phyloP scores from a whole-genome alignment of 1,140 invertebrate species.

The Nasonia longicornis region DNA sequence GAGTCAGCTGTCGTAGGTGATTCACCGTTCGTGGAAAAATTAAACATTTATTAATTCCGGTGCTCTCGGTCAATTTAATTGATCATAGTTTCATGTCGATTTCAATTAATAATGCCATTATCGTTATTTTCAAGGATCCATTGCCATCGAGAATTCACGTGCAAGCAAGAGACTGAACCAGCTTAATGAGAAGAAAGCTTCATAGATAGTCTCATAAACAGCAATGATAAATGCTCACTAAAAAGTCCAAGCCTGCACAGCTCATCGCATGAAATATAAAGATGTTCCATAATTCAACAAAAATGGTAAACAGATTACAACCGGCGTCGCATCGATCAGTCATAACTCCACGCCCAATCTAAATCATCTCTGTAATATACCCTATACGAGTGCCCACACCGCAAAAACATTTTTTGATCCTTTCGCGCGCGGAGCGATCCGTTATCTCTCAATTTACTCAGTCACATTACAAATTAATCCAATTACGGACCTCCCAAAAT shows the following conservation, averaged over 20 bases:
- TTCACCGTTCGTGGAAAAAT: background rate
- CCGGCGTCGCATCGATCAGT: background rate
- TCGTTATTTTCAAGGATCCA: background rate
- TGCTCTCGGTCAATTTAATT: background rate
- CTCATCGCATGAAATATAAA: background rate
- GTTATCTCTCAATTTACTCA: background rate
- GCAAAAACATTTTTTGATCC: background rate
- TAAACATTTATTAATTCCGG: background rate
- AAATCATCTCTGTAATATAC: background rate
- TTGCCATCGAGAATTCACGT: too few species aligned
- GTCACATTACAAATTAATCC: constrained; percentile 3
- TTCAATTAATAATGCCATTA: background rate
- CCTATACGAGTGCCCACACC: background rate
- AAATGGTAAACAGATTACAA: background rate
- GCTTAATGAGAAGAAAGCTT: background rate
- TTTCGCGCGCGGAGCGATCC: background rate
- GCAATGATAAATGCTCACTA: background rate
- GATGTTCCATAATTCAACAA: background rate
- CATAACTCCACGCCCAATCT: background rate
- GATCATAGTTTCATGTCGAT: background rate
- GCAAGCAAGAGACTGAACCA: background rate
- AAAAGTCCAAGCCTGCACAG: background rate
- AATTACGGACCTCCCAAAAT: constrained; percentile 3
- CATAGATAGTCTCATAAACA: background rate
- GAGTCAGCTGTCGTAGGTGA: background rate